phyloP scores from a whole-genome alignment of 2,888 invertebrate species.

The Meganola albula region DNA sequence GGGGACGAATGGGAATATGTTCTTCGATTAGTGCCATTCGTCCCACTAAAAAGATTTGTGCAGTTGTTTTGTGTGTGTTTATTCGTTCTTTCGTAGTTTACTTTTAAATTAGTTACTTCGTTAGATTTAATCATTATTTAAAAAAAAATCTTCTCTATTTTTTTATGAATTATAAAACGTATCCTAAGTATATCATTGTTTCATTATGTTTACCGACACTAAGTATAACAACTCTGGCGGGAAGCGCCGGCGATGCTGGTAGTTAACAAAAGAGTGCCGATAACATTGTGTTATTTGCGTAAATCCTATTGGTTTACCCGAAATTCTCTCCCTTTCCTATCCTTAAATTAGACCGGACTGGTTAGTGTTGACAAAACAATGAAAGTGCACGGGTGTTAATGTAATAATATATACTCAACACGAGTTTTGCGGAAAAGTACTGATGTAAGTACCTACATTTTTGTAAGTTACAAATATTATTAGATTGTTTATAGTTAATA shows the following conservation, averaged over 20 bases:
- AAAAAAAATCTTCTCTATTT: constrained; percentile 3
- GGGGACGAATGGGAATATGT: constrained; percentile 5
- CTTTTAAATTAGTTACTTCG: constrained; percentile 4
- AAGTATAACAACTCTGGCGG: constrained; percentile 3
- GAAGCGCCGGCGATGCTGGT: constrained; percentile 6
- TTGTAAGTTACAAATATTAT: constrained; percentile 6
- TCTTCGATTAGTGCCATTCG: constrained; percentile 4
- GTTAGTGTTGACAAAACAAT: constrained; percentile 11
- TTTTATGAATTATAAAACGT: constrained; percentile 3
- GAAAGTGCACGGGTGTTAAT: constrained; percentile 9
- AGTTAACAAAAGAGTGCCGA: constrained; percentile 10
- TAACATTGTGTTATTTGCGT: constrained; percentile 9
- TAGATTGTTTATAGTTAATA: constrained; percentile 7
- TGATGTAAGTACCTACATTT: constrained; percentile 8
- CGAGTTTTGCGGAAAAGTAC: constrained; percentile 9
- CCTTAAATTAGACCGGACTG: constrained; percentile 10
- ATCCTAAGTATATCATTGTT: constrained; percentile 1
- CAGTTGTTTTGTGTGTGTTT: no score
- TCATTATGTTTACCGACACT: constrained; percentile 2
- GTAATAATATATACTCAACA: constrained; percentile 9
- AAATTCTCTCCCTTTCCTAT: constrained; percentile 6
- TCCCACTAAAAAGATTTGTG: constrained; percentile 4
- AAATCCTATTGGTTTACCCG: constrained; percentile 8
- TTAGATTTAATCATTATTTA: constrained; percentile 2
- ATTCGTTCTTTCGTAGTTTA: constrained; percentile 4